phyloP scores from a whole-genome alignment of 64 coral and sea anemone genomes.

The Pachyseris speciosa region DNA sequence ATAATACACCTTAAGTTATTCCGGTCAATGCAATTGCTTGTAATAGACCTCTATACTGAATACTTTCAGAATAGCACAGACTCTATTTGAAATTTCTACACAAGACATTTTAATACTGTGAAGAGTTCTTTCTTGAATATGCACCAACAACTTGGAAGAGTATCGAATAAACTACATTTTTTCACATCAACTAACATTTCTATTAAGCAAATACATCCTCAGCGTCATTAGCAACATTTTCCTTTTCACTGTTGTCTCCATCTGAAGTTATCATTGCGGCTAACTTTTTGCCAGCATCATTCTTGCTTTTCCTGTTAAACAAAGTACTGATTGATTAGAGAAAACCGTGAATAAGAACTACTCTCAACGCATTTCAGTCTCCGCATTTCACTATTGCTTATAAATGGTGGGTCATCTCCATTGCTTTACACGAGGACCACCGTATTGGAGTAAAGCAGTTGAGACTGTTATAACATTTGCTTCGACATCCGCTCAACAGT shows the following conservation, averaged over 20 bases:
- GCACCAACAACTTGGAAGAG: background rate
- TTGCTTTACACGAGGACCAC: too few relatives aligned
- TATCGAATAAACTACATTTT: background rate
- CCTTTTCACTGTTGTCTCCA: slow-evolving; percentile 45
- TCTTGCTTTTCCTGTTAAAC: slow-evolving; percentile 25
- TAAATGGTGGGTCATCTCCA: too few relatives aligned
- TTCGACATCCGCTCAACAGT: too few relatives aligned
- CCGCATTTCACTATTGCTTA: too few relatives aligned
- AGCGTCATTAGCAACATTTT: slow-evolving; percentile 13
- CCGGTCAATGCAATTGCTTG: too few relatives aligned
- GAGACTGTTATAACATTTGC: too few relatives aligned
- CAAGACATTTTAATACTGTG: background rate
- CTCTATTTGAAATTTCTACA: too few relatives aligned
- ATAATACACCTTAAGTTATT: too few relatives aligned
- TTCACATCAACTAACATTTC: background rate
- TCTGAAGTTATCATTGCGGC: background rate
- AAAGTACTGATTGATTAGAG: background rate
- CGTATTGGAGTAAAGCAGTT: too few relatives aligned
- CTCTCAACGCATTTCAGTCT: background rate
- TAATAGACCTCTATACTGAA: too few relatives aligned
- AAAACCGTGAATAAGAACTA: background rate
- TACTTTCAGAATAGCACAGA: too few relatives aligned
- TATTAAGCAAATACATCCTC: slow-evolving; percentile 5
- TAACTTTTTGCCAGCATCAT: background rate
- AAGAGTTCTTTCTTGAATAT: background rate